Conservation (phyloP, 2,113 vertebrate species). For the Corynorhinus townsendii region DNA sequence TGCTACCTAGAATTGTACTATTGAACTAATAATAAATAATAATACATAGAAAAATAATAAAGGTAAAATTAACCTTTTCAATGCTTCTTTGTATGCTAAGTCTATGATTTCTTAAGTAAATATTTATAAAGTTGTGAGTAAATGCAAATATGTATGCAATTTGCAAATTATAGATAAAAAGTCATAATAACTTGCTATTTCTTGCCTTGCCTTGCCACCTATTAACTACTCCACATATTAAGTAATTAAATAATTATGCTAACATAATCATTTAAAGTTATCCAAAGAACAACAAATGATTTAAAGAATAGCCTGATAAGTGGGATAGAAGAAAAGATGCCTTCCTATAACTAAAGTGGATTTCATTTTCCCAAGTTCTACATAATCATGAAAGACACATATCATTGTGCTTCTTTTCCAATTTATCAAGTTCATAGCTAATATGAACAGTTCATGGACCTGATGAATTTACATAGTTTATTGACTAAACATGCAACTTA, state of each 20-base stretch:
- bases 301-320: not conserved
- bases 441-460: not conserved
- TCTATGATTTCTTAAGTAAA: not conserved
- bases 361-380: not conserved
- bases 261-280: not conserved
- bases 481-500: not conserved
- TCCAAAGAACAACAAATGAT: constrained; percentile 13
- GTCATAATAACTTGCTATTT: not conserved
- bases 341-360: not conserved
- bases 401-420: not conserved
- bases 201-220: not conserved
- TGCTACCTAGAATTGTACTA: not conserved
- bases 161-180: not conserved
- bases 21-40: not conserved
- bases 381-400: constrained; percentile 6
- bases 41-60: constrained; percentile 7
- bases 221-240: constrained; percentile 21
- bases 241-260: not conserved
- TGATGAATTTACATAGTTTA: not conserved
- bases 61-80: not conserved
- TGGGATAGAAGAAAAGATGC: not conserved
- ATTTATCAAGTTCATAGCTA: not conserved
- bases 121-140: not conserved
- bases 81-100: not conserved
- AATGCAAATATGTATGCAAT: not conserved